Base-by-base conservation (phyloP, 2,113 vertebrate species). In the Nesogale talazaci region DNA sequence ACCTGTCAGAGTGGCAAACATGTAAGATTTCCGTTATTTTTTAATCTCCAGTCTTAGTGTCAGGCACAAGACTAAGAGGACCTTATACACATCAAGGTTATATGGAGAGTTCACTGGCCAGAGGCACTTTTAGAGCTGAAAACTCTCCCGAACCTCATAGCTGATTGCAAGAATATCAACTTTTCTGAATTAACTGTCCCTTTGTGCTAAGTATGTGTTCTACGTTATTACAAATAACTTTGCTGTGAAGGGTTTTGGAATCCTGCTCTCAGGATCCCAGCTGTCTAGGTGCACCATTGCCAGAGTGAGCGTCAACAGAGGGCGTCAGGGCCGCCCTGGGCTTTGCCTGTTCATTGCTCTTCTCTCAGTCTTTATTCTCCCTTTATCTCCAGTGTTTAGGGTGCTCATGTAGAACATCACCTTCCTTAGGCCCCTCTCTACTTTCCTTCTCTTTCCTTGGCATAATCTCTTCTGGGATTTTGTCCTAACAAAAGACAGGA, bases 401-500 rank as follows among this genome's bases (percentile, higher is more conserved):
- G 72, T 70, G 67, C 38, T 83, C 25, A n/a, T 40, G 23, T 31
- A 61, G 38, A n/a, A 5, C 36, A 38, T 92, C 36, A 34, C 4
- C 56, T 83, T 42, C 31, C 67, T 27, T 22, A 56, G 20, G 6
- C 2, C 23, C 20, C 40, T 72, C 46, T 82, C 56, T 1, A 38
- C 0, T 0, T 3, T 88, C 78, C 57, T 87, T 90, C 63, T 88
- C 8, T 40, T 14, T 91, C 31, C 31, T 5, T 93, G 36, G 27
- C 25, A 84, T 36, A 87, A 86, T 46, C 56, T 15, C 3, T 40
- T 63, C 77, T 74, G 63, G 81, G 38, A 52, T 74, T 70, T 88
- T 63, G 6, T 88, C 94, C 76, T 86, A 88, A 83, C 77, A 88
- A 92, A 90, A 67, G 52, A 29, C 25, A 77, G 36, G 56, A 40